A percentile compares a stretch with the other conserved stretches of the same genome.
Conservation (phyloP, 2,113 vertebrate species). For the Barbus barbus region DNA sequence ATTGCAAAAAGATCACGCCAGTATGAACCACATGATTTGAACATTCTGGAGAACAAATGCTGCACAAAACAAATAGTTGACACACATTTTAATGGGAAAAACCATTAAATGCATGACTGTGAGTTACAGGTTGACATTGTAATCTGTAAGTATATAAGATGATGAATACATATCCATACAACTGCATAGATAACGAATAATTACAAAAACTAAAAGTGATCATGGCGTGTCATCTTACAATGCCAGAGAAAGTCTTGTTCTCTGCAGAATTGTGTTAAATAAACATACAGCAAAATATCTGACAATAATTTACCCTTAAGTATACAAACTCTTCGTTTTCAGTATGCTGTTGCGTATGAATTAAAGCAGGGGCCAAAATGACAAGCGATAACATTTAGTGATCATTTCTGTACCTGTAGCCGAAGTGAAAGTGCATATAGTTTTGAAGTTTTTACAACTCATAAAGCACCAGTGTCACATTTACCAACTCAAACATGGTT, state of each 20-base stretch:
- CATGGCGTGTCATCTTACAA: background rate
- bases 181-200: slow-evolving; percentile 1
- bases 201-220: background rate
- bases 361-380: background rate
- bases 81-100: slow-evolving; percentile 43
- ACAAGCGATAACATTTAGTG: background rate
- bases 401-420: background rate
- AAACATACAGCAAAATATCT: slow-evolving; percentile 1
- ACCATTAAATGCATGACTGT: slow-evolving; percentile 38
- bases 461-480: background rate
- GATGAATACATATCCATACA: slow-evolving; percentile 49
- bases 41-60: background rate
- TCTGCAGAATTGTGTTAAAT: slow-evolving; percentile 12
- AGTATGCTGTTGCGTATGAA: too few relatives aligned
- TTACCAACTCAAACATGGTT: background rate
- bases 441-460: background rate
- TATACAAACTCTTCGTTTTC: background rate
- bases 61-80: slow-evolving; percentile 13
- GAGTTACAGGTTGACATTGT: slow-evolving; percentile 23
- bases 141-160: slow-evolving; percentile 54
- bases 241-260: background rate
- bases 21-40: too few relatives aligned
- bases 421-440: background rate
- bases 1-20: too few relatives aligned
- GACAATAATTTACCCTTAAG: background rate